These are phyloP conservation scores for Brenthis ino DNA, from an alignment of 2,888 invertebrate species.

Conservation along the genomic window DNA sequence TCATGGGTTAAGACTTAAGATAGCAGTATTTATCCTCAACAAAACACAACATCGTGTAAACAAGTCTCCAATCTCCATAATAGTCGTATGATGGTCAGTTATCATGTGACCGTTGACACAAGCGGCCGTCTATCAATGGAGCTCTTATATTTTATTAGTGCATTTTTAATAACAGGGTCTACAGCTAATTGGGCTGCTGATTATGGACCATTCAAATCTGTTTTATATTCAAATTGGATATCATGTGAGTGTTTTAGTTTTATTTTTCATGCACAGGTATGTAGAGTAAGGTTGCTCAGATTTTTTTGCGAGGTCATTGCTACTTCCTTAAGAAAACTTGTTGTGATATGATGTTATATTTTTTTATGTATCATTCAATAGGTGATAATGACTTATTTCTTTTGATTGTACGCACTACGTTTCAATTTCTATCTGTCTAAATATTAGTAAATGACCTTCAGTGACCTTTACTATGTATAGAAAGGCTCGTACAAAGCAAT, in stretches of 20 bases:
- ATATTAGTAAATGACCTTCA: no score
- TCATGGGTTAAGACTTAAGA: neutral
- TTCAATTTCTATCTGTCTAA: no score
- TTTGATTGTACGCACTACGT: no score
- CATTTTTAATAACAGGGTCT: slow-evolving; percentile 30
- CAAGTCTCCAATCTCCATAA: neutral
- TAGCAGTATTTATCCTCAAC: neutral
- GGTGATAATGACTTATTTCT: no score
- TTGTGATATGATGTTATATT: no score
- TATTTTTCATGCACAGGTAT: neutral
- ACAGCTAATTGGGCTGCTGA: slow-evolving; percentile 38
- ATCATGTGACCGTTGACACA: slow-evolving; percentile 45
- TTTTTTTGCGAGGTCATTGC: no score
- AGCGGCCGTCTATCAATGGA: slow-evolving; percentile 36
- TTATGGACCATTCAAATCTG: slow-evolving; percentile 57
- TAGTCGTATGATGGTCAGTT: slow-evolving; percentile 45
- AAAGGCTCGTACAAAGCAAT: no score
- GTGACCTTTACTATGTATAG: no score
- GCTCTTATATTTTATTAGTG: slow-evolving; percentile 33
- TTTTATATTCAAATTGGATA: slow-evolving; percentile 69
- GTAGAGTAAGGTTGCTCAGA: neutral
- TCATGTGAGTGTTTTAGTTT: slow-evolving; percentile 58
- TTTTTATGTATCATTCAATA: no score
- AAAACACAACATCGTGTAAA: neutral
- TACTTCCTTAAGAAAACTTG: no score